These are phyloP conservation scores for Mycetomoellerius zeteki DNA, from an alignment of 1,140 invertebrate genomes.

Conservation along the genomic window DNA sequence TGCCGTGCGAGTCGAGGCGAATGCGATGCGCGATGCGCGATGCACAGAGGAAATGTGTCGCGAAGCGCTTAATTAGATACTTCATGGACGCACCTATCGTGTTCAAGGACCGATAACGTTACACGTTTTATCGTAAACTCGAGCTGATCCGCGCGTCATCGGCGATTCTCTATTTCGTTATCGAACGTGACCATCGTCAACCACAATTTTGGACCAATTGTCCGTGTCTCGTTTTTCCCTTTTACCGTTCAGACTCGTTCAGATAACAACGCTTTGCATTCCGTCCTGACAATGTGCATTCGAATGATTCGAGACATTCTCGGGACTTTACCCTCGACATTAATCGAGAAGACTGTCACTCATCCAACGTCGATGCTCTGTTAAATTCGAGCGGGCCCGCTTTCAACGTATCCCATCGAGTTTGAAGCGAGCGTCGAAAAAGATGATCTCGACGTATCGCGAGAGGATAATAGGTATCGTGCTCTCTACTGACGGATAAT, in stretches of 20 bases:
- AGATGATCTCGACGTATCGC: constrained; percentile 57
- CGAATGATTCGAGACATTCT: not conserved
- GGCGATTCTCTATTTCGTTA: not conserved
- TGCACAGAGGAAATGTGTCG: constrained; percentile 41
- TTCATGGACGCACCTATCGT: constrained; percentile 52
- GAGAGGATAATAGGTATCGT: constrained; percentile 43
- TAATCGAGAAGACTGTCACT: constrained; percentile 14
- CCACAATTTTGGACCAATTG: not conserved
- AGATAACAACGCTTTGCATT: not conserved
- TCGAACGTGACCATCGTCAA: not conserved
- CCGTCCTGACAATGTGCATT: not conserved
- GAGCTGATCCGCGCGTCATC: constrained; percentile 11
- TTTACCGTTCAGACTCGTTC: not conserved
- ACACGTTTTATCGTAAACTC: constrained; percentile 19
- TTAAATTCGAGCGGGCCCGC: constrained; percentile 16
- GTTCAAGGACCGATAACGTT: constrained; percentile 56
- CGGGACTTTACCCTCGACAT: not conserved
- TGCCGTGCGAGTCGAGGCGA: constrained; percentile 2
- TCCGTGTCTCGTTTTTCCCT: constrained; percentile 18
- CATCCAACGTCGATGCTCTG: constrained; percentile 15
- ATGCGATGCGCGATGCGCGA: constrained; percentile 4
- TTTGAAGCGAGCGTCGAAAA: constrained; percentile 17
- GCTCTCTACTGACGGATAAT: constrained; percentile 42
- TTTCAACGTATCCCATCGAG: not conserved
- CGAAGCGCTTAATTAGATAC: constrained; percentile 51